Evolutionary conservation across 1,140 invertebrate species (phyloP).

Genomic region (Elysia chlorotica): DNA sequence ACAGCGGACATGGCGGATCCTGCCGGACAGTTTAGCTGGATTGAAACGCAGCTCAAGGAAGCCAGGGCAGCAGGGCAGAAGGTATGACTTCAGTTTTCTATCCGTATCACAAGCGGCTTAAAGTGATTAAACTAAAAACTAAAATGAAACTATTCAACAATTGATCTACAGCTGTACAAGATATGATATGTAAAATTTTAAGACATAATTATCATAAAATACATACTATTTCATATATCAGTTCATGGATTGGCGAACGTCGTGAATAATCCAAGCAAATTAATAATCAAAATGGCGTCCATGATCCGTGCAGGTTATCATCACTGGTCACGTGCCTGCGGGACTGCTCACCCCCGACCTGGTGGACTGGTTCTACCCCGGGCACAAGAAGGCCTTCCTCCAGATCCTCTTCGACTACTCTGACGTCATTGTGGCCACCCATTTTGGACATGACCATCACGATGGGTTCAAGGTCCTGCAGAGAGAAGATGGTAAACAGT

Average conservation of each 20-base stretch:
- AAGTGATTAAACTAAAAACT: too few relatives aligned
- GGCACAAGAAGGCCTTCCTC: conserved; percentile 67
- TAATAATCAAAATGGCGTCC: too few relatives aligned
- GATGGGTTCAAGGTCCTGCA: conserved; percentile 46
- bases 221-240: too few relatives aligned
- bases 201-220: too few relatives aligned
- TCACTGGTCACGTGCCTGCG: conserved; percentile 87
- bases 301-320: conserved; percentile 86
- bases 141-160: too few relatives aligned
- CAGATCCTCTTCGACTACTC: conserved; percentile 68
- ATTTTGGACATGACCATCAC: conserved; percentile 52
- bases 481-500: neutral
- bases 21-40: conserved; percentile 79
- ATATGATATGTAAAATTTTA: too few relatives aligned
- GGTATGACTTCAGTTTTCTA: too few relatives aligned
- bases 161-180: too few relatives aligned
- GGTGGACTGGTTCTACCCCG: conserved; percentile 66
- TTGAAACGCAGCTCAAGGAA: conserved; percentile 72
- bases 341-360: conserved; percentile 74
- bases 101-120: too few relatives aligned
- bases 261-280: too few relatives aligned
- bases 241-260: too few relatives aligned
- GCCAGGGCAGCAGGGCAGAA: conserved; percentile 75
- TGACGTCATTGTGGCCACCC: conserved; percentile 44
- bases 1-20: conserved; percentile 57